Base-by-base conservation (phyloP, 2,888 invertebrate genomes). In the Eurytoma californica region DNA sequence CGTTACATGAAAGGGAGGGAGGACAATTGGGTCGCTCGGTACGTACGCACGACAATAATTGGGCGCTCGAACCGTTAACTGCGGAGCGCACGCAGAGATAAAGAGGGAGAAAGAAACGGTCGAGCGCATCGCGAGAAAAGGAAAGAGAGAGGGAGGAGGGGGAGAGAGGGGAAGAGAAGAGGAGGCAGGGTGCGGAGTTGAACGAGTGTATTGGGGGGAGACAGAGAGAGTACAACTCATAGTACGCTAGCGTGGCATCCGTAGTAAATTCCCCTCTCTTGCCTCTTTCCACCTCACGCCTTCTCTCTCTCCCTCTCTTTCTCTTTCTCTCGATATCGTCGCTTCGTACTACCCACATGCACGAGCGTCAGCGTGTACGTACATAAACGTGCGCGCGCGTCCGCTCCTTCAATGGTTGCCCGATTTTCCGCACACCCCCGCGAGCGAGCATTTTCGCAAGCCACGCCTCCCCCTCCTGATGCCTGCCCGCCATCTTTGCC, bases 221-320 rank as follows among this genome's bases (percentile, higher is more conserved):
- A 81, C n/a, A 84, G 70, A 39, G 39, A 39, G 86, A 86, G 86
- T 87, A 87, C 86, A 86, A 86, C 86, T 86, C 86, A 86, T 87
- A 86, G 86, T 87, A 87, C 87, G 86, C 85, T 85, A 83, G 82
- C 87, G 86, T 86, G 86, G 85, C 85, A 86, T 86, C 84, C 86
- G 86, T 87, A 87, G 87, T 87, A 86, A 39, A 84, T 84, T 84
- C 84, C 84, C 83, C 81, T 77, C 82, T 79, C 53, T 63, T 68
- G 39, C 65, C 69, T 74, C 72, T 61, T 63, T 49, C 58, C 49
- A 30, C 66, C 39, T 61, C 60, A 73, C 68, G 72, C 61, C 2
- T 53, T 30, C 20, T 16, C 73, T 55, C 39, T 24, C 65, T n/a
- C 74, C 47, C 63, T 60, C 14, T 69, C 80, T 79, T 66, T 77